Evolutionary conservation across 2,888 invertebrate genomes (phyloP), one percentile per base, ranked within the genome.

Genomic region (Yponomeuta plumbellus): DNA sequence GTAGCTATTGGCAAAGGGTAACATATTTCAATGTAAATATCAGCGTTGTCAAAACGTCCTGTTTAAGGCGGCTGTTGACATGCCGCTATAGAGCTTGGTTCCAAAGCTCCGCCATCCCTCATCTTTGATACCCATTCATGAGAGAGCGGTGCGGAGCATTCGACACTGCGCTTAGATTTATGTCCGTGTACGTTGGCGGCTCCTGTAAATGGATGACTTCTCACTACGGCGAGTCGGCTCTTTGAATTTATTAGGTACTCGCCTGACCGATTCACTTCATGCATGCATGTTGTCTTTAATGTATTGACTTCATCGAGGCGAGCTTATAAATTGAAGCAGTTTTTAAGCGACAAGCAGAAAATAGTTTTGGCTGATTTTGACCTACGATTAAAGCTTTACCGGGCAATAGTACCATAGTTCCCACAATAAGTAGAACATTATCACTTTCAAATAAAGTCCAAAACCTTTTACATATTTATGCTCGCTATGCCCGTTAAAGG

Each of bases 151-250:
- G 34, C 56, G 40, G 62, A 62, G 57, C 63, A 57, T 58, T 57
- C 78, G 87, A 88, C 87, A 86, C 85, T 83, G 72, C 77, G 78
- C 79, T 83, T 86, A 88, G 90, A 90, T 90, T 90, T 90, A 90
- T 90, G 81, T 80, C 72, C 78, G 75, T 75, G 79, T 84, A 81
- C 82, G 78, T 73, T 79, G 80, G 82, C 88, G 85, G 88, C 89
- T 88, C 83, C 88, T 85, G 88, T 84, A 82, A 83, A 85, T 81
- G 85, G 80, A 85, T 80, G 81, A 83, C 80, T 88, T 89, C 87
- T 89, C 88, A 88, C 88, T 85, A 85, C 77, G 75, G 72, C 73
- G 76, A 84, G 85, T 85, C 86, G 85, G 79, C 80, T 81, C 83
- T 83, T 84, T 85, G 84, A 87, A 89, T 88, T 89, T 89, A 89